Conservation (phyloP, 2,113 vertebrate species). For the Syngnathus floridae region DNA sequence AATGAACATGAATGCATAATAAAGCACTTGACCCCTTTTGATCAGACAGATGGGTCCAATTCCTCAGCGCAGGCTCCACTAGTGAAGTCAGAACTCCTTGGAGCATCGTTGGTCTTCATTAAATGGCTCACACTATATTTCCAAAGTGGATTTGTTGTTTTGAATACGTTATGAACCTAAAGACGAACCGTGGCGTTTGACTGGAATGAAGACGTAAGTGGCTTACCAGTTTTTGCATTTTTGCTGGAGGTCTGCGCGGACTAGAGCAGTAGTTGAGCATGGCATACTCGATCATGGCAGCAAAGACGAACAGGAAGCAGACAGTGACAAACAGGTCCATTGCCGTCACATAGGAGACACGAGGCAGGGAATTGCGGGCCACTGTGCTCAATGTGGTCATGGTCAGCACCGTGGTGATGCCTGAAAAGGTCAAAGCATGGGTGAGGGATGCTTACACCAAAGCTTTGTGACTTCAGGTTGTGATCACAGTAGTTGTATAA, state of each 20-base stretch:
- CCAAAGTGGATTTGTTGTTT: neutral
- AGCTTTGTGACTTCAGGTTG: neutral
- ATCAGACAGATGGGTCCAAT: neutral
- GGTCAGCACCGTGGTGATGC: constrained; percentile 93
- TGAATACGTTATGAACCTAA: neutral
- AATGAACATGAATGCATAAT: neutral
- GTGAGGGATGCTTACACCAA: neutral
- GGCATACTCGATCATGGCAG: constrained; percentile 94
- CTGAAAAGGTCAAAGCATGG: constrained; percentile 54
- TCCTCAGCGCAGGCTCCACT: neutral
- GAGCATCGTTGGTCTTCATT: neutral
- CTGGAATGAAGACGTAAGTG: neutral
- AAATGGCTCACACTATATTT: neutral
- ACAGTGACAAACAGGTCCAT: constrained; percentile 98
- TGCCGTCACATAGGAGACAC: constrained; percentile 92
- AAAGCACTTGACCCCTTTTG: neutral
- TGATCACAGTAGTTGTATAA: neutral
- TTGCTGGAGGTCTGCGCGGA: constrained; percentile 69
- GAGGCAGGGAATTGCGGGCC: constrained; percentile 87
- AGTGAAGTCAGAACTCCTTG: neutral
- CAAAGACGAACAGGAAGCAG: constrained; percentile 95
- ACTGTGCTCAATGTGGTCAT: constrained; percentile 98
- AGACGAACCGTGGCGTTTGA: neutral
- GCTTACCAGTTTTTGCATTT: constrained; percentile 83
- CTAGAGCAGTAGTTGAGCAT: constrained; percentile 93